A percentile compares a stretch with the other conserved stretches of the same genome.
Conservation (phyloP, 2,113 vertebrate species). For the Scartelaos histophorus region DNA sequence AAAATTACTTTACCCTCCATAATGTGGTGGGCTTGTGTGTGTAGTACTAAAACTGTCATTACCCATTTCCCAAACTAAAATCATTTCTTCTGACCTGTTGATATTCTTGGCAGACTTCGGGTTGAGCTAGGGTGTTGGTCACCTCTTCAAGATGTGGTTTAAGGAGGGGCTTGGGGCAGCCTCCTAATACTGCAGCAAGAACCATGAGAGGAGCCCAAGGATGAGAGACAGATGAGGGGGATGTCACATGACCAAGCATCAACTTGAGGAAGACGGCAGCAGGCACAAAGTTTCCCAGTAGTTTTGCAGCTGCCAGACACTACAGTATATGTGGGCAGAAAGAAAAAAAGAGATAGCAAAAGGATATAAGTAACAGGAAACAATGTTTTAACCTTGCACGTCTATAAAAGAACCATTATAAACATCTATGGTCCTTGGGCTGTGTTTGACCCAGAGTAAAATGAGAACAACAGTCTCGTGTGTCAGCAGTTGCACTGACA, state of each 20-base stretch:
- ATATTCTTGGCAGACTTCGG: conserved; percentile 80
- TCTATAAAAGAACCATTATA: conserved; percentile 36
- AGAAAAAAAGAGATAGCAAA: conserved; percentile 2
- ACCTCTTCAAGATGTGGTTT: conserved; percentile 79
- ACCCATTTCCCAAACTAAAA: conserved; percentile 25
- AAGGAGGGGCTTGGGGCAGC: conserved; percentile 79
- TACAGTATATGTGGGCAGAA: conserved; percentile 46
- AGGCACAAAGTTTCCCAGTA: conserved; percentile 87
- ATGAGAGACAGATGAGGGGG: conserved; percentile 71
- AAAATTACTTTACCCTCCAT: not conserved
- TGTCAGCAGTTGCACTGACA: conserved; percentile 26
- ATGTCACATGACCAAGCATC: conserved; percentile 75
- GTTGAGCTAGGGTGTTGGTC: conserved; percentile 69
- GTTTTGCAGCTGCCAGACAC: conserved; percentile 83
- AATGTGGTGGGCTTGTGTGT: conserved; percentile 16
- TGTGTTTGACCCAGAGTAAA: conserved; percentile 6
- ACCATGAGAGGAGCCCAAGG: conserved; percentile 82
- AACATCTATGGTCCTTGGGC: conserved; percentile 60
- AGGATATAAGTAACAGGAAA: conserved; percentile 29
- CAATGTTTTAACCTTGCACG: conserved; percentile 13
- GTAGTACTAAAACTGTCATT: not conserved
- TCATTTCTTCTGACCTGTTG: conserved; percentile 81
- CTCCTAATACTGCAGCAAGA: conserved; percentile 80
- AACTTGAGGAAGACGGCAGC: conserved; percentile 87
- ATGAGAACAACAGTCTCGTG: conserved; percentile 5